These are phyloP conservation scores for Volucella bombylans DNA, from an alignment of 2,888 invertebrate genomes.

Conservation along the genomic window DNA sequence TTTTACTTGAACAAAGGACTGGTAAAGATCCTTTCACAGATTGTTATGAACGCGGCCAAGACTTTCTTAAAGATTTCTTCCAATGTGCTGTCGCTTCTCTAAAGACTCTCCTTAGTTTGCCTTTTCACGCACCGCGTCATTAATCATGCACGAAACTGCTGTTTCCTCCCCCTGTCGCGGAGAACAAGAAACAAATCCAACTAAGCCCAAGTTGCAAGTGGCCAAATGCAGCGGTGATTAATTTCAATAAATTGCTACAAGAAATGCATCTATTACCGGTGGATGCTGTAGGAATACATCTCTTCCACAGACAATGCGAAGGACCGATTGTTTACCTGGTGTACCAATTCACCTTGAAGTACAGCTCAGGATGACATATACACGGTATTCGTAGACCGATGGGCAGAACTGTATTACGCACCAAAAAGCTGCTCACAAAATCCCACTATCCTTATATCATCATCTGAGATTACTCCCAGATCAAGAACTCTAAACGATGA, in stretches of 20 bases:
- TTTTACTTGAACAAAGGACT: constrained; percentile 57
- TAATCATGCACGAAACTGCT: constrained; percentile 68
- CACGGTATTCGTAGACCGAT: constrained; percentile 63
- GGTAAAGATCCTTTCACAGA: constrained; percentile 38
- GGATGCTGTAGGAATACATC: constrained; percentile 15
- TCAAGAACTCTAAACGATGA: constrained; percentile 69
- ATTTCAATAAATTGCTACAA: constrained; percentile 74
- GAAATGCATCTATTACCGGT: constrained; percentile 72
- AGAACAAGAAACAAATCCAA: constrained; percentile 50
- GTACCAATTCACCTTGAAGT: constrained; percentile 74
- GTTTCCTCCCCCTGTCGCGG: constrained; percentile 47
- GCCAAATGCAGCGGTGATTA: constrained; percentile 69
- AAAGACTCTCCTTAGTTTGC: constrained; percentile 29
- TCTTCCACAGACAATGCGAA: constrained; percentile 67
- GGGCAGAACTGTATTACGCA: constrained; percentile 72
- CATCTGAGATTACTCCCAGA: constrained; percentile 72
- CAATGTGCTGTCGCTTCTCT: background rate
- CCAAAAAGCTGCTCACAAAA: constrained; percentile 26
- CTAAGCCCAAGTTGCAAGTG: constrained; percentile 24
- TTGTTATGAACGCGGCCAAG: constrained; percentile 30
- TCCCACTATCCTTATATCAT: constrained; percentile 55
- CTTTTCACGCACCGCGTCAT: constrained; percentile 73
- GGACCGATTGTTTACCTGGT: constrained; percentile 71
- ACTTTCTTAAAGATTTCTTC: constrained; percentile 38
- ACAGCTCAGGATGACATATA: constrained; percentile 67